Conservation (phyloP, 2,113 vertebrate species). For the Zootoca vivipara region DNA sequence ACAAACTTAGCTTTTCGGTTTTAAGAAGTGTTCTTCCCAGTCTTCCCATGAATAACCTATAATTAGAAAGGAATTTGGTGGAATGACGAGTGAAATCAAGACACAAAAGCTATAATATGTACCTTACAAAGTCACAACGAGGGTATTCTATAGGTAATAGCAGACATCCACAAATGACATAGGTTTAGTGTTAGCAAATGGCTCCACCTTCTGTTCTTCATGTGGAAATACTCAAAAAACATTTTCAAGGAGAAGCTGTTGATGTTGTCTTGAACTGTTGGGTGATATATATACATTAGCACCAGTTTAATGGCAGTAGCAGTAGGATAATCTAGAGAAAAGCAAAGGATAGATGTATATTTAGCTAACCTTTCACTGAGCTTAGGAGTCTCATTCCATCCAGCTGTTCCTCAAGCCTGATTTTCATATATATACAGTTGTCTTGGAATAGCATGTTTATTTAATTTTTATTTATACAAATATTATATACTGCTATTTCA, state of each 20-base stretch:
- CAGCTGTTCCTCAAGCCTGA: neutral
- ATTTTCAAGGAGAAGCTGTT: neutral
- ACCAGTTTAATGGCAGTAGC: neutral
- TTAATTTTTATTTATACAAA: too few relatives aligned
- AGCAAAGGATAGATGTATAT: neutral
- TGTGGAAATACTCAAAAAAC: conserved; percentile 30
- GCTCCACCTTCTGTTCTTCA: conserved; percentile 77
- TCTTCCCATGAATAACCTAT: neutral
- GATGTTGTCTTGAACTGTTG: neutral
- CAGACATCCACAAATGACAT: neutral
- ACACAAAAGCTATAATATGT: neutral
- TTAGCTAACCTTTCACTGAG: neutral
- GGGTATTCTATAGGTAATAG: neutral
- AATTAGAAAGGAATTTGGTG: neutral
- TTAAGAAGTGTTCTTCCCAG: neutral
- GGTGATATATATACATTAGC: neutral
- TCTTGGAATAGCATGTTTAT: neutral
- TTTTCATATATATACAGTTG: neutral
- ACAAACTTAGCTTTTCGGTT: neutral
- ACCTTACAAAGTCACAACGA: neutral
- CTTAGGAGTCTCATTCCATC: neutral
- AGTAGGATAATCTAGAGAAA: neutral
- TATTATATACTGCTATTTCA: neutral
- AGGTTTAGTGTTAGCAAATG: conserved; percentile 61
- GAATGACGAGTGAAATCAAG: neutral